Percentiles rank a stretch among this genome's conserved stretches.
Evolutionary conservation across 2,113 vertebrate genomes (phyloP).

Genomic region (Bombycilla garrulus): DNA sequence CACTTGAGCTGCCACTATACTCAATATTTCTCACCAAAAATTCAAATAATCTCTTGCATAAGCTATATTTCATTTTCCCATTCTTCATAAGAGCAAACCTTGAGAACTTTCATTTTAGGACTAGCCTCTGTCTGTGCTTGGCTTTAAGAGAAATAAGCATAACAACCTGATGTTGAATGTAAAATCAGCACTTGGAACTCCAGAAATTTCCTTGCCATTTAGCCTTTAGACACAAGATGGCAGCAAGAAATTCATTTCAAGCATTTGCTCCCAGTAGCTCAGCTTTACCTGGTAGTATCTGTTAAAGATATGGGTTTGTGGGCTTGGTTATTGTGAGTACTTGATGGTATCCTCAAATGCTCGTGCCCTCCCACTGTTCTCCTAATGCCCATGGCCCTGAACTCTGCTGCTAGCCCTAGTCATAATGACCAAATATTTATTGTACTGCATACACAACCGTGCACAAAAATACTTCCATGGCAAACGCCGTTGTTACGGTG

Average conservation of each 20-base stretch:
- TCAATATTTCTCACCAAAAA: not conserved
- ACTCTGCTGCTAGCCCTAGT: not conserved
- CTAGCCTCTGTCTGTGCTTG: not conserved
- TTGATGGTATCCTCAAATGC: not conserved
- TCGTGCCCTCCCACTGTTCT: not conserved
- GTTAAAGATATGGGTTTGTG: not conserved
- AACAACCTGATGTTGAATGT: not conserved
- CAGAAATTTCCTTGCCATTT: slow-evolving; percentile 61
- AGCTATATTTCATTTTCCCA: not conserved
- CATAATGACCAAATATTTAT: not conserved
- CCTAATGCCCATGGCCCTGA: not conserved
- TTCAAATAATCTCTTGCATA: not conserved
- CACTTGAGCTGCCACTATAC: not conserved
- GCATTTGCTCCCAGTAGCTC: not conserved
- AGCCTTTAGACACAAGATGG: slow-evolving; percentile 66
- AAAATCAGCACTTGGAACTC: not conserved
- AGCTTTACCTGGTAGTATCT: not conserved
- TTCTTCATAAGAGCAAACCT: not conserved
- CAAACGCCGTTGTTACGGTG: not conserved
- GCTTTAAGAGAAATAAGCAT: not conserved
- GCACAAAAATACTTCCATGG: not conserved
- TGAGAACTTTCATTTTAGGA: not conserved
- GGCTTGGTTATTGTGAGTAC: not conserved
- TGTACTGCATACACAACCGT: not conserved
- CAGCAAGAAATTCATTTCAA: slow-evolving; percentile 67